Percentiles rank a stretch among this genome's conserved stretches.
Evolutionary conservation across 1,140 invertebrate species (phyloP).

Genomic region (Leptopilina boulardi): DNA sequence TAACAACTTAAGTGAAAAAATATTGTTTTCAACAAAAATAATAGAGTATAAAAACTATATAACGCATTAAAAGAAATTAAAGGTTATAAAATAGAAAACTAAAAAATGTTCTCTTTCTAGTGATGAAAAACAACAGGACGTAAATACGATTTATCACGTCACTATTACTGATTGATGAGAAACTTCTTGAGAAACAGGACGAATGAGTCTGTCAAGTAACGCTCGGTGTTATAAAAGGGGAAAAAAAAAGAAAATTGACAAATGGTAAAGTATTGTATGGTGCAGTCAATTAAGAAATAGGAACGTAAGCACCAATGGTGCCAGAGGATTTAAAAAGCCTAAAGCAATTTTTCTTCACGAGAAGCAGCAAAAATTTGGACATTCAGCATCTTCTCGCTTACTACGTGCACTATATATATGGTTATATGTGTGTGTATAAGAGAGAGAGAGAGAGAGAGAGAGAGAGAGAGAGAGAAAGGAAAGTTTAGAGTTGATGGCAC

Average conservation of each 20-base stretch:
- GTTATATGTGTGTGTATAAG: no score
- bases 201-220: not conserved
- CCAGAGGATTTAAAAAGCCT: constrained; percentile 38
- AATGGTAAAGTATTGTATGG: constrained; percentile 29
- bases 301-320: constrained; percentile 5
- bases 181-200: not conserved
- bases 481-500: constrained; percentile 35
- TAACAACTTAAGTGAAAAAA: no score
- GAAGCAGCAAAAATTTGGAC: constrained; percentile 18
- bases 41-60: no score
- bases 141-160: not conserved
- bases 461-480: not conserved
- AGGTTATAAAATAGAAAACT: not conserved
- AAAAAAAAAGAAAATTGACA: not conserved
- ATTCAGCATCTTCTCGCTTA: not conserved
- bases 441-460: no score
- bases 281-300: constrained; percentile 2
- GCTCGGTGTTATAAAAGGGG: no score
- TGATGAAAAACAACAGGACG: not conserved
- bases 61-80: no score
- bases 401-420: no score
- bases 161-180: not conserved
- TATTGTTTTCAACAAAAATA: no score
- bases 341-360: constrained; percentile 43
- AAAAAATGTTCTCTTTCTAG: not conserved